Evolutionary conservation across 2,888 invertebrate species (phyloP).

Genomic region (Chydorus sphaericus): DNA sequence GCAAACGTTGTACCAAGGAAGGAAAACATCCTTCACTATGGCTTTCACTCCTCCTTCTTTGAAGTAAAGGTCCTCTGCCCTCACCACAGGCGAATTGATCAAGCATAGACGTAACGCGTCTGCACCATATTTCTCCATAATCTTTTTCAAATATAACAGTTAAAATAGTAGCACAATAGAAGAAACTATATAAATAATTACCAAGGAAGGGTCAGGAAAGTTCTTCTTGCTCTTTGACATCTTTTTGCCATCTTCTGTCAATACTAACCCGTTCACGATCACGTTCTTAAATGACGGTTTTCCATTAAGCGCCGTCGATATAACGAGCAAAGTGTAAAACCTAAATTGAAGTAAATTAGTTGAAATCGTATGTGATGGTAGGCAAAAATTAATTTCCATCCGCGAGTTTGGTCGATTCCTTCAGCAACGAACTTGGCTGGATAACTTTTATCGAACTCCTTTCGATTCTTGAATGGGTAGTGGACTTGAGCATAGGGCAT

Average conservation of each 20-base stretch:
- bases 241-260: constrained; percentile 94
- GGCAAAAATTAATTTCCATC: constrained; percentile 50
- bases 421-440: constrained; percentile 99
- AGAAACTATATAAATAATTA: constrained; percentile 21
- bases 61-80: constrained; percentile 89
- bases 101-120: constrained; percentile 91
- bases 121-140: constrained; percentile 84
- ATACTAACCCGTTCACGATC: constrained; percentile 85
- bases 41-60: constrained; percentile 95
- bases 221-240: constrained; percentile 99
- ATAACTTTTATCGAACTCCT: constrained; percentile 76
- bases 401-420: constrained; percentile 94
- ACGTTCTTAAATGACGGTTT: constrained; percentile 96
- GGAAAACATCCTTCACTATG: constrained; percentile 89
- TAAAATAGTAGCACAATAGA: not conserved
- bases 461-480: constrained; percentile 91
- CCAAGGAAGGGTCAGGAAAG: constrained; percentile 88
- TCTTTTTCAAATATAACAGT: constrained; percentile 22
- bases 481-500: constrained; percentile 98
- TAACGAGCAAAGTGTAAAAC: constrained; percentile 93
- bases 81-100: constrained; percentile 94
- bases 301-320: constrained; percentile 88
- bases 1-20: constrained; percentile 92
- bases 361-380: no score
- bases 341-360: no score